phyloP scores from a whole-genome alignment of 2,113 vertebrate species.

The Ranitomeya variabilis region DNA sequence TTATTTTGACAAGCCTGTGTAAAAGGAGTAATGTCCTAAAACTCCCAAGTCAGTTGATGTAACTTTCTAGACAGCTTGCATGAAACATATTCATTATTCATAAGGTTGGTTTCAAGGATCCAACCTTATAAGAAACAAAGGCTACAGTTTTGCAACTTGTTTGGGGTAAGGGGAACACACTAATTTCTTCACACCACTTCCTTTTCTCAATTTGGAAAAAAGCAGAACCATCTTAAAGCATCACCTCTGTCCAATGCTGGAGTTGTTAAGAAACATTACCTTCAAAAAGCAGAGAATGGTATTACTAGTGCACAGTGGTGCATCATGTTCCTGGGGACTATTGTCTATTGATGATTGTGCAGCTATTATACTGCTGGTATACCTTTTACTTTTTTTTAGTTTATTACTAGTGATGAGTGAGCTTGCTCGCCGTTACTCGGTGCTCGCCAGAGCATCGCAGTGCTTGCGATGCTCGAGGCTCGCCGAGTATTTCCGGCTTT shows the following conservation, averaged over 20 bases:
- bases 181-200: conserved; percentile 31
- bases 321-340: background rate
- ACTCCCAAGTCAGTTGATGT: background rate
- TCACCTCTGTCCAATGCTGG: background rate
- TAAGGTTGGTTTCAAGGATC: conserved; percentile 1
- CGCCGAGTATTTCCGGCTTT: too few species aligned
- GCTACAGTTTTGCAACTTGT: conserved; percentile 19
- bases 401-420: too few species aligned
- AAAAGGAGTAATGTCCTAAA: background rate
- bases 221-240: conserved; percentile 12
- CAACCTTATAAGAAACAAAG: background rate
- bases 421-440: too few species aligned
- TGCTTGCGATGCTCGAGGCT: too few species aligned
- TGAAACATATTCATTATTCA: background rate
- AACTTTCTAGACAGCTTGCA: background rate
- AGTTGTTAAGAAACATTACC: conserved; percentile 7
- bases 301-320: background rate
- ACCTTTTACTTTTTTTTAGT: background rate
- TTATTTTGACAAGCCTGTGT: background rate
- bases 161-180: conserved; percentile 11
- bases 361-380: background rate
- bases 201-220: conserved; percentile 27
- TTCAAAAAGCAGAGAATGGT: background rate
- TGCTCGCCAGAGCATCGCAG: too few species aligned
- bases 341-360: background rate